Percentiles rank a stretch among this genome's conserved stretches.
These are phyloP conservation scores for Chelon auratus DNA, from an alignment of 2,797 vertebrate genomes.

Conservation along the genomic window DNA sequence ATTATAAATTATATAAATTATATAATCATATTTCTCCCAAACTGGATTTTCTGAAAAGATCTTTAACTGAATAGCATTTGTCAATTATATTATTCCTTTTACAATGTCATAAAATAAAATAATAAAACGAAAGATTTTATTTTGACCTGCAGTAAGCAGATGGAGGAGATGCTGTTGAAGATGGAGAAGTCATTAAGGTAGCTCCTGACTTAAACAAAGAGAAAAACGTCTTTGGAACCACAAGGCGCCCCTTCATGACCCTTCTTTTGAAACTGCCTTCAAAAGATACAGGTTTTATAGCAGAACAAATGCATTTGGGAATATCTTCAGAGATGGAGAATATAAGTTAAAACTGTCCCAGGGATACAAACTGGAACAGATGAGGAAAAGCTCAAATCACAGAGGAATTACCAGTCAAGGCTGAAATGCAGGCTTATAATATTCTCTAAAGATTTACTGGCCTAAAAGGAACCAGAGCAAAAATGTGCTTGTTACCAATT, in stretches of 20 bases:
- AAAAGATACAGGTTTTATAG: neutral
- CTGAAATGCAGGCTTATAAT: conserved; percentile 18
- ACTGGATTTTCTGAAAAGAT: neutral
- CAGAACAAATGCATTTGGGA: neutral
- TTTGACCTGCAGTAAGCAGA: neutral
- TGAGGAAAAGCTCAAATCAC: conserved; percentile 8
- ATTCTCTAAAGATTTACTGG: conserved; percentile 23
- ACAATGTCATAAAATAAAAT: too few species aligned
- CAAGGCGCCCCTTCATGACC: neutral
- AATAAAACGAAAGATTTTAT: too few species aligned
- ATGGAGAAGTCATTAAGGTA: neutral
- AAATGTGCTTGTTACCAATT: conserved; percentile 1
- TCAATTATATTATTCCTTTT: too few species aligned
- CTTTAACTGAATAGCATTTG: too few species aligned
- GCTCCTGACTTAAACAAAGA: neutral
- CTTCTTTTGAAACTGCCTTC: neutral
- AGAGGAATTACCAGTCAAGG: conserved; percentile 6
- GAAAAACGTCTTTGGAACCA: neutral
- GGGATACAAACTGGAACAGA: neutral
- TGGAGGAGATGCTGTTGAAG: neutral
- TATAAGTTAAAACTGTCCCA: neutral
- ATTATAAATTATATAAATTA: neutral
- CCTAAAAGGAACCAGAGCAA: conserved; percentile 6
- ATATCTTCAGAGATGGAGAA: conserved; percentile 2
- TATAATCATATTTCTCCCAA: neutral